Evolutionary conservation across 1,140 invertebrate species (phyloP).

Genomic region (Dryas iulia): DNA sequence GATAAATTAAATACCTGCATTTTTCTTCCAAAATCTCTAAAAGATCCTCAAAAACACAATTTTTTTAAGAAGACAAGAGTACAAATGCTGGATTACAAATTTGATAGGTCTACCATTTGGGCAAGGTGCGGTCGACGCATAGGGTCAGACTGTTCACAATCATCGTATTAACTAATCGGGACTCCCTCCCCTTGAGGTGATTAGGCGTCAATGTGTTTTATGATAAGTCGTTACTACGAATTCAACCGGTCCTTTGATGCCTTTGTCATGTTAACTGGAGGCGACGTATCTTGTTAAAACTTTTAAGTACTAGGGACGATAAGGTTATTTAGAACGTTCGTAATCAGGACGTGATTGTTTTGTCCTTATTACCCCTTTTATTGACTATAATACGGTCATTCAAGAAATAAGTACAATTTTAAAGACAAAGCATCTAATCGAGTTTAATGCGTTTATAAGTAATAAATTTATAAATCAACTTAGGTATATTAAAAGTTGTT

Average conservation of each 20-base stretch:
- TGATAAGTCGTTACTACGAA: constrained; percentile 54
- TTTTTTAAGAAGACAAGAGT: background rate
- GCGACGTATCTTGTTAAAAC: constrained; percentile 14
- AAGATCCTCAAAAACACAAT: background rate
- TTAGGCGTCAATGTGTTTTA: constrained; percentile 50
- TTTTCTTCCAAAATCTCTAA: background rate
- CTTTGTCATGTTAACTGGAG: constrained; percentile 10
- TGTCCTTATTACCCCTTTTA: background rate
- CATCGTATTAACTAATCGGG: constrained; percentile 56
- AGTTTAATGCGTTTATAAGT: background rate
- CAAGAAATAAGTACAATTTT: background rate
- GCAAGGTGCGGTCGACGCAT: constrained; percentile 44
- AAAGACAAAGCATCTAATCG: background rate
- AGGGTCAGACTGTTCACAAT: constrained; percentile 59
- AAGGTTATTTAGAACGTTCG: background rate
- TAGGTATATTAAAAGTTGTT: too few species aligned
- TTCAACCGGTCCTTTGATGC: constrained; percentile 36
- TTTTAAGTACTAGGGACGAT: background rate
- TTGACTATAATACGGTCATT: background rate
- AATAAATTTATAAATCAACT: too few species aligned
- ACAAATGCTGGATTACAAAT: background rate
- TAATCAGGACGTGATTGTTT: constrained; percentile 1
- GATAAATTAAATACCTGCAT: constrained; percentile 31
- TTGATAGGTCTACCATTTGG: constrained; percentile 36
- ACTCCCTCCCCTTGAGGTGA: constrained; percentile 57